Evolutionary conservation across 2,888 invertebrate genomes (phyloP).

Genomic region (Thumatha senex): DNA sequence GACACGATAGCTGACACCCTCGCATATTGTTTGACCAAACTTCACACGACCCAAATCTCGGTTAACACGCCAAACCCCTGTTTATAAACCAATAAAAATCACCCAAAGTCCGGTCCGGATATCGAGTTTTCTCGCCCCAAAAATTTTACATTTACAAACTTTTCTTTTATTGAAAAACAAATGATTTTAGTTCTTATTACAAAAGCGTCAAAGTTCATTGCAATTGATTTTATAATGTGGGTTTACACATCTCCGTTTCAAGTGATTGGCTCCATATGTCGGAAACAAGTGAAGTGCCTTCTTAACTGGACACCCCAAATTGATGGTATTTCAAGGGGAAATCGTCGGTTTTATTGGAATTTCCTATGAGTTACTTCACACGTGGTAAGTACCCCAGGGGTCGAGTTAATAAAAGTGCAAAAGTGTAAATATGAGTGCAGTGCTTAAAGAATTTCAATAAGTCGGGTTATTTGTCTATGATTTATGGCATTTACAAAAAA

Average conservation of each 20-base stretch:
- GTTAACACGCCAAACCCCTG: constrained; percentile 65
- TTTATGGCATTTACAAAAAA: background rate
- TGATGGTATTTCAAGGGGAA: constrained; percentile 69
- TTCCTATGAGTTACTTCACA: constrained; percentile 70
- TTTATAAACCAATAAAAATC: constrained; percentile 77
- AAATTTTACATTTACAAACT: constrained; percentile 51
- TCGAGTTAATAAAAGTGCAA: constrained; percentile 35
- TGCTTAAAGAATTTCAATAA: constrained; percentile 10
- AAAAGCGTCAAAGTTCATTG: constrained; percentile 15
- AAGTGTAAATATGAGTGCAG: constrained; percentile 22
- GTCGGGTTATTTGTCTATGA: background rate
- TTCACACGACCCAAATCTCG: constrained; percentile 61
- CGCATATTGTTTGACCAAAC: constrained; percentile 65
- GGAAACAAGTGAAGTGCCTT: constrained; percentile 74
- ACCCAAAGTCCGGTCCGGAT: constrained; percentile 74
- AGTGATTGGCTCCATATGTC: constrained; percentile 75
- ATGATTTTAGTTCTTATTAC: constrained; percentile 29
- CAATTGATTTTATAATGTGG: constrained; percentile 21
- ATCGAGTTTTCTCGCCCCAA: constrained; percentile 74
- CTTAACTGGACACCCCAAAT: constrained; percentile 80
- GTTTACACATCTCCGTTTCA: constrained; percentile 52
- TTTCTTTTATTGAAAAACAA: constrained; percentile 21
- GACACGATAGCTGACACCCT: constrained; percentile 42
- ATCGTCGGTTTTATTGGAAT: constrained; percentile 75
- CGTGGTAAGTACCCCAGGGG: constrained; percentile 46